Conservation (phyloP, 2,888 invertebrate genomes). For the Lydus trimaculatus region DNA sequence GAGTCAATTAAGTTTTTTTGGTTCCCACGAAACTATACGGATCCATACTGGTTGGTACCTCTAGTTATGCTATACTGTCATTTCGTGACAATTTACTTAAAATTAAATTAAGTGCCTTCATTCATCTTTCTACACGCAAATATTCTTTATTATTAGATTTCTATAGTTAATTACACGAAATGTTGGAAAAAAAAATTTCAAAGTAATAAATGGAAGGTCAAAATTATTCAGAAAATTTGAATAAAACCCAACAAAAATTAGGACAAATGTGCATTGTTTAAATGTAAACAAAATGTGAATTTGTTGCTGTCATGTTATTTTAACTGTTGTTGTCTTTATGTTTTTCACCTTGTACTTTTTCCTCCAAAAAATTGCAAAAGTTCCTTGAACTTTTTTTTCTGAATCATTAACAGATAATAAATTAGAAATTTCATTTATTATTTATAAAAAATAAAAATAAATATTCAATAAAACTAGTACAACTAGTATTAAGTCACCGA, state of each 20-base stretch:
- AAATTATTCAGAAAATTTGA: no score
- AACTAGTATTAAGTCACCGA: neutral
- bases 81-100: neutral
- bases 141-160: no score
- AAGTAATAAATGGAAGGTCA: no score
- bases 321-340: neutral
- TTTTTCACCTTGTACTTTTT: neutral
- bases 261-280: neutral
- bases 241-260: no score
- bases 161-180: no score
- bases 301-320: neutral
- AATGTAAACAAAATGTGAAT: neutral
- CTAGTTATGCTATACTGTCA: no score
- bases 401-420: neutral
- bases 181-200: no score
- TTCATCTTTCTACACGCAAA: neutral
- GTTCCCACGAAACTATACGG: no score
- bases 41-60: no score
- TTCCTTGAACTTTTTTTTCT: neutral
- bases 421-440: neutral
- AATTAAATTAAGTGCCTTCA: neutral
- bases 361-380: neutral
- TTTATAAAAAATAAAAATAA: neutral
- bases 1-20: no score
- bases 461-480: neutral